Conservation (phyloP, 2,797 vertebrate genomes). For the Agapornis canus region DNA sequence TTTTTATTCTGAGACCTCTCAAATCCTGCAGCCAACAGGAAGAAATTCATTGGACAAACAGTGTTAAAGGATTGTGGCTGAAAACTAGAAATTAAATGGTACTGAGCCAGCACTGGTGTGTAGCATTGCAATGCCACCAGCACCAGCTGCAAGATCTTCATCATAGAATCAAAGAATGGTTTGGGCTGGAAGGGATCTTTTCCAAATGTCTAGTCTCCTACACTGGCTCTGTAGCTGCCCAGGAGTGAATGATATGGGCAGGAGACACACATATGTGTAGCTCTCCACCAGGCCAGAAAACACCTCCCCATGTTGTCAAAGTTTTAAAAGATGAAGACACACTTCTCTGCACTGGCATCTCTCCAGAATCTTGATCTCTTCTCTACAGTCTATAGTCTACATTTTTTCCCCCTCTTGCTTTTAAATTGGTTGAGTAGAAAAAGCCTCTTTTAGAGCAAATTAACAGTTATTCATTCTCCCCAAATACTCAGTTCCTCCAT, state of each 20-base stretch:
- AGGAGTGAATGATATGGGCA: neutral
- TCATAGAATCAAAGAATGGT: neutral
- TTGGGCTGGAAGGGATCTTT: neutral
- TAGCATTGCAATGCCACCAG: neutral
- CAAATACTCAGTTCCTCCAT: neutral
- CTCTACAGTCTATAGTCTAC: neutral
- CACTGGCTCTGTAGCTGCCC: neutral
- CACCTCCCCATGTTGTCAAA: neutral
- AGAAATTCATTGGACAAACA: neutral
- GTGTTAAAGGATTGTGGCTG: neutral
- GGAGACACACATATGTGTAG: rapidly evolving
- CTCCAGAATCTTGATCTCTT: neutral
- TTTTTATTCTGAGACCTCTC: neutral
- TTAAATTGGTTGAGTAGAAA: neutral
- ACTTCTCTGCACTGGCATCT: neutral
- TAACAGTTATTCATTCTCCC: neutral
- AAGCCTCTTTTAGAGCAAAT: neutral
- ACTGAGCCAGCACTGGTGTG: no score
- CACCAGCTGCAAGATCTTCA: neutral
- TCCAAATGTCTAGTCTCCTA: neutral
- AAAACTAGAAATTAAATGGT: neutral
- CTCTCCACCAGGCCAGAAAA: neutral
- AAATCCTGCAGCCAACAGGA: neutral
- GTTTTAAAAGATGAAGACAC: neutral
- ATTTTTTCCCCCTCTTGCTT: neutral